Base-by-base conservation (phyloP, 2,888 invertebrate genomes). In the Epirrhoe tristata region DNA sequence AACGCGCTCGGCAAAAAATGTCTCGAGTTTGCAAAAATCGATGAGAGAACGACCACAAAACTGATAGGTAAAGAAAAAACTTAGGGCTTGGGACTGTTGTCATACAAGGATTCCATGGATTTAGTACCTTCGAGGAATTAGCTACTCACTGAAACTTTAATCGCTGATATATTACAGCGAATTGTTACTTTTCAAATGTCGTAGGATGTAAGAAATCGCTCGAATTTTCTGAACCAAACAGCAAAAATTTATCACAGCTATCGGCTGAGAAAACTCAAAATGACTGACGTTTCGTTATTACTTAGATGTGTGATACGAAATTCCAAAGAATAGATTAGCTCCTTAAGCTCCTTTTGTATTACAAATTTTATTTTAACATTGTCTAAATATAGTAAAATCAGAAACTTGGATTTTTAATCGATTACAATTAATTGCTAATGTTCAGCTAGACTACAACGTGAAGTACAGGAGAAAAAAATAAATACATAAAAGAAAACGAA, bases 181-280 rank as follows among this genome's bases (percentile, higher is more conserved):
- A 7, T 51, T 34, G 17, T 52, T 51, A 51, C 58, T 24, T 54
- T 16, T 6, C 5, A 64, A 61, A 48, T 53, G 39, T 54, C 34
- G 24, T 24, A 39, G 7, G 6, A 51, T 54, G 24, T 24, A 54
- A 10, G 52, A 31, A 16, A 55, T 58, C 43, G 32, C 36, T 43
- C 7, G 36, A 73, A 80, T 79, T 77, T 78, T 77, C 72, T 72
- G 77, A 87, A 90, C 77, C 76, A 88, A 88, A 88, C 83, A 87
- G 85, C 70, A 62, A 66, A 63, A 58, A 56, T 34, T 62, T 82
- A 84, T 86, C 80, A 87, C 86, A 89, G 57, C 61, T 52, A 67
- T 88, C 88, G 88, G 88, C 84, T 83, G 84, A 81, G 83, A 84
- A 87, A 91, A 90, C 87, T 90, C 86, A 89, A 90, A 89, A 87